Conservation (phyloP, 2,888 invertebrate genomes). For the Pyrrhia umbra region DNA sequence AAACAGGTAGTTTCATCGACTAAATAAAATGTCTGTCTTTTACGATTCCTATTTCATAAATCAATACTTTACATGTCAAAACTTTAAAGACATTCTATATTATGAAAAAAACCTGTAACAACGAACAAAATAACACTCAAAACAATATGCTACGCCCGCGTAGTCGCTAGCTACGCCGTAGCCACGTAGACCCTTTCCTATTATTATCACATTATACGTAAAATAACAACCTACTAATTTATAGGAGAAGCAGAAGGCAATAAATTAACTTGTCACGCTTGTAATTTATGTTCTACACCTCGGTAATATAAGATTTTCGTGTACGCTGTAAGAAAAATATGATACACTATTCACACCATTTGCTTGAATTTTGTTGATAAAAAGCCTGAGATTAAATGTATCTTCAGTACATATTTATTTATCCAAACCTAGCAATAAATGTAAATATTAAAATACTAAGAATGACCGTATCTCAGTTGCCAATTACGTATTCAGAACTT, state of each 20-base stretch:
- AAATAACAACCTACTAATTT: conserved; percentile 55
- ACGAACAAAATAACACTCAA: background rate
- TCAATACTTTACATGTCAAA: too few species aligned
- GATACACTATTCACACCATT: background rate
- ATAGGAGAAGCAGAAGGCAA: conserved; percentile 39
- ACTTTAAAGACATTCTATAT: too few species aligned
- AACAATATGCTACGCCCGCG: conserved; percentile 6
- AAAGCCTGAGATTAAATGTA: conserved; percentile 9
- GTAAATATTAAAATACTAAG: too few species aligned
- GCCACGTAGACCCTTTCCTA: conserved; percentile 46
- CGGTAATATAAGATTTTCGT: conserved; percentile 51
- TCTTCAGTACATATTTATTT: conserved; percentile 5
- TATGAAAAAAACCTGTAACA: background rate
- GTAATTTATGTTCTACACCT: conserved; percentile 52
- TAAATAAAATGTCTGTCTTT: too few species aligned
- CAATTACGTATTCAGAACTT: too few species aligned
- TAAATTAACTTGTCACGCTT: conserved; percentile 51
- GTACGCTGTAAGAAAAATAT: conserved; percentile 32
- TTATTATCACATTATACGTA: conserved; percentile 44
- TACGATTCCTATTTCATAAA: too few species aligned
- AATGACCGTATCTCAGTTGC: too few species aligned
- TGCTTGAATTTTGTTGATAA: conserved; percentile 2
- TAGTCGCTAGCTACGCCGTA: conserved; percentile 25
- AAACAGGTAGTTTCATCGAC: too few species aligned
- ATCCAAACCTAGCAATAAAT: too few species aligned